Base-by-base conservation (phyloP, 2,888 invertebrate genomes). In the Ennomos erosarius region DNA sequence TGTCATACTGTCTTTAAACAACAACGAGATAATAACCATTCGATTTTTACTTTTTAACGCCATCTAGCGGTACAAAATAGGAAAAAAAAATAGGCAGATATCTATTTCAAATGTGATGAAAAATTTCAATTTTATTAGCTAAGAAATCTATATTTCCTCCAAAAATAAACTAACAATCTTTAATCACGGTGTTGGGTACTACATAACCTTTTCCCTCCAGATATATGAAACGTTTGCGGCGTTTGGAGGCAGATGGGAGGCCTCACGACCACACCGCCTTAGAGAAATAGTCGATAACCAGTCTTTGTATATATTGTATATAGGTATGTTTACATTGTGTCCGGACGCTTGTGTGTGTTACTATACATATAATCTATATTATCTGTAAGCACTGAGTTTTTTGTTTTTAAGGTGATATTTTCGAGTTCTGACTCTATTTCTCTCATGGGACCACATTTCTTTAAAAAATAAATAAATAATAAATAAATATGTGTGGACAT, bases 301-400 rank as follows among this genome's bases (percentile, higher is more conserved):
- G 73, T 69, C 70, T 76, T 75, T 88, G 87, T 90, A 89, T 80
- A 90, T 89, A 89, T 81, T 85, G 82, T 82, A 85, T 82, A 85
- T 91, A 90, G 91, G 91, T 91, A 91, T 82, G 91, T 91, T 82
- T 79, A 81, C 85, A 87, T 87, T 85, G 87, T 88, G 88, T 78
- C 81, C 65, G 62, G 68, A 34, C 12, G 55, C 51, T 59, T 65
- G 55, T 67, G 62, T 62, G 56, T 67, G 52, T 48, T 48, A 58
- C 38, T n/a, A n/a, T n/a, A n/a, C n/a, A n/a, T n/a, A n/a, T n/a
- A n/a, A n/a, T n/a, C n/a, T n/a, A n/a, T n/a, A n/a, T n/a, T n/a
- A n/a, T 10, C 35, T 39, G 13, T 33, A 33, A 9, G 34, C 13
- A 46, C 13, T 39, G 9, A 16, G 4, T 46, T 35, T 36, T 1